phyloP scores from a whole-genome alignment of 1,140 invertebrate species.

The Campoletis sonorensis region DNA sequence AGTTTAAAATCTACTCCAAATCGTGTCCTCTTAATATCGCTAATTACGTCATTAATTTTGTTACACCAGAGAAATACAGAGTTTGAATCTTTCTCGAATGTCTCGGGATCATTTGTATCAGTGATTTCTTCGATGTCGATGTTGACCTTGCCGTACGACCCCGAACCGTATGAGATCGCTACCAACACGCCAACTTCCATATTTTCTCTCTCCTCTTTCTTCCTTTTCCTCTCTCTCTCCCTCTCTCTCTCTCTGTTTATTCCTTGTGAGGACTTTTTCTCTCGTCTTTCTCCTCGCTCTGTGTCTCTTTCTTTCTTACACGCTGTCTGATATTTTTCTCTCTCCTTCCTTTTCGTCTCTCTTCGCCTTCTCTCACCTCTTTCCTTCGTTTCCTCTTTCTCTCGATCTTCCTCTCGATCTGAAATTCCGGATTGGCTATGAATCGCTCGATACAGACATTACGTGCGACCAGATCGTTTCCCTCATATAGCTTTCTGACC shows the following conservation, averaged over 20 bases:
- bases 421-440: neutral
- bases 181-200: neutral
- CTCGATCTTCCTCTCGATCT: neutral
- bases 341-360: too few species aligned
- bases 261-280: too few species aligned
- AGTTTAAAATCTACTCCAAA: constrained; percentile 53
- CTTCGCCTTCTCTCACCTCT: too few species aligned
- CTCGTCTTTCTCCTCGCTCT: too few species aligned
- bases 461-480: neutral
- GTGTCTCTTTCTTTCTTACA: neutral
- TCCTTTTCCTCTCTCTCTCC: too few species aligned
- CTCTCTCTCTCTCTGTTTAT: neutral
- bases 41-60: constrained; percentile 53
- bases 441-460: neutral
- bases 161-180: neutral
- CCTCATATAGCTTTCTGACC: neutral
- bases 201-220: neutral
- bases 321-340: too few species aligned
- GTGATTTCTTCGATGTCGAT: constrained; percentile 11
- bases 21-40: constrained; percentile 50
- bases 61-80: neutral
- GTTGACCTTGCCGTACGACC: constrained; percentile 27
- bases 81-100: constrained; percentile 12
- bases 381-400: neutral
- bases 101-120: constrained; percentile 25